Evolutionary conservation across 37 sponge, comb jelly and placozoan genomes (phyloP).

Genomic region (Halichondria panicea): DNA sequence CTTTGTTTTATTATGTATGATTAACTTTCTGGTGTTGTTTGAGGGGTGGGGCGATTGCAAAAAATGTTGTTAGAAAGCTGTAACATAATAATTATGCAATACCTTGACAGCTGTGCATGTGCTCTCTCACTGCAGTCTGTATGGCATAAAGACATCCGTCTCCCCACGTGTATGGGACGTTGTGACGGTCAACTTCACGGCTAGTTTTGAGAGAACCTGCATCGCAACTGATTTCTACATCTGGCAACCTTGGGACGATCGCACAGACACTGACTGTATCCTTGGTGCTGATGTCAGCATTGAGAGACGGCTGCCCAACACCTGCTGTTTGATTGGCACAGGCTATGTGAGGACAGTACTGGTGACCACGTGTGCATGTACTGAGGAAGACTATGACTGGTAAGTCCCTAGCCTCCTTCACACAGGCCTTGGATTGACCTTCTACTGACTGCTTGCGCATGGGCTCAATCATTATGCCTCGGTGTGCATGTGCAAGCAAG

Average conservation of each 20-base stretch:
- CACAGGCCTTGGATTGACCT: slow-evolving; percentile 14
- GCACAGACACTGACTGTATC: slow-evolving; percentile 56
- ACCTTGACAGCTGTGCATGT: too few species aligned
- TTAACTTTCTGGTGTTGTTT: background rate
- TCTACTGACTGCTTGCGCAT: too few species aligned
- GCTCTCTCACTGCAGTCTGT: slow-evolving; percentile 40
- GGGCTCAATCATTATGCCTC: too few species aligned
- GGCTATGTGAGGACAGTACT: slow-evolving; percentile 42
- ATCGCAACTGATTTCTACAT: slow-evolving; percentile 45
- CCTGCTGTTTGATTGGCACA: slow-evolving; percentile 75
- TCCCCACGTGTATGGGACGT: slow-evolving; percentile 53
- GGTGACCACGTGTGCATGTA: slow-evolving; percentile 64
- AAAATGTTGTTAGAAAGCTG: background rate
- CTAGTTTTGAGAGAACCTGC: slow-evolving; percentile 35
- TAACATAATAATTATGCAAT: too few species aligned
- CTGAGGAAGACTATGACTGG: slow-evolving; percentile 88
- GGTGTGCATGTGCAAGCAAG: too few species aligned
- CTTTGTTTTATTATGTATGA: too few species aligned
- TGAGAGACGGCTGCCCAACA: slow-evolving; percentile 55
- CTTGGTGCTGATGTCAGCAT: slow-evolving; percentile 64
- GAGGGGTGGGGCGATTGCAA: background rate
- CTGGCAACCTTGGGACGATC: slow-evolving; percentile 64
- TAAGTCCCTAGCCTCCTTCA: too few species aligned
- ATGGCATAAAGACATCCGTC: slow-evolving; percentile 23
- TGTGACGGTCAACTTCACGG: slow-evolving; percentile 58